Evolutionary conservation across 2,888 invertebrate species (phyloP).

Genomic region (Sesia bembeciformis): DNA sequence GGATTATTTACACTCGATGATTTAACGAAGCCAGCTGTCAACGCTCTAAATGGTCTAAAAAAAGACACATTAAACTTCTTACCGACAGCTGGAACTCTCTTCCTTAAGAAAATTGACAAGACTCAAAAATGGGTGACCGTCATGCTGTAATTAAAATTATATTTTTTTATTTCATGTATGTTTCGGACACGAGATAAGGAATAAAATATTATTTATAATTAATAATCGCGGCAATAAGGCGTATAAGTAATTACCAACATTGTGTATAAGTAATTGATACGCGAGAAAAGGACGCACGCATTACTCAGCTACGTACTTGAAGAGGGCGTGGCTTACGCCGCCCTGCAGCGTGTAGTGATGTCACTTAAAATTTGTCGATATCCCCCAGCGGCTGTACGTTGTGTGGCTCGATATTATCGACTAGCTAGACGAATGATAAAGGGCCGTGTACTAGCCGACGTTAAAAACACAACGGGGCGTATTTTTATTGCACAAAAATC

Average conservation of each 20-base stretch:
- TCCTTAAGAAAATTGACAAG: conserved; percentile 1
- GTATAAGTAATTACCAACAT: background rate
- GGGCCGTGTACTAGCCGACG: conserved; percentile 14
- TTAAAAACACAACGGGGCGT: conserved; percentile 55
- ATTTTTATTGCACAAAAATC: conserved; percentile 30
- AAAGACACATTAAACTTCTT: conserved; percentile 11
- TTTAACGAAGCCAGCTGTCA: conserved; percentile 59
- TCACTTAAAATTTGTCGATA: conserved; percentile 52
- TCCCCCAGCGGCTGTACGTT: conserved; percentile 29
- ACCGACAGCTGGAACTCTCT: conserved; percentile 17
- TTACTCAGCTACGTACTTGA: conserved; percentile 33
- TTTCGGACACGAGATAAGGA: no score
- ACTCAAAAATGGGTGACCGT: no score
- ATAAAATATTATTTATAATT: no score
- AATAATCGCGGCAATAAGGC: background rate
- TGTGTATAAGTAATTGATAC: conserved; percentile 1
- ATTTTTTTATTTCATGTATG: no score
- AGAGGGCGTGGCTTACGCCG: conserved; percentile 37
- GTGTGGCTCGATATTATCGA: conserved; percentile 35
- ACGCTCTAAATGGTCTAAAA: conserved; percentile 25
- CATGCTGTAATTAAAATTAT: no score
- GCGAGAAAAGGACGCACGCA: conserved; percentile 40
- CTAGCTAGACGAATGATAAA: conserved; percentile 24
- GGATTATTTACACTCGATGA: conserved; percentile 31
- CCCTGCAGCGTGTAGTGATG: conserved; percentile 43